A percentile compares a stretch with the other conserved stretches of the same genome.
Conservation (phyloP, 92 coral and sea anemone genomes). For the Plumapathes pennacea region DNA sequence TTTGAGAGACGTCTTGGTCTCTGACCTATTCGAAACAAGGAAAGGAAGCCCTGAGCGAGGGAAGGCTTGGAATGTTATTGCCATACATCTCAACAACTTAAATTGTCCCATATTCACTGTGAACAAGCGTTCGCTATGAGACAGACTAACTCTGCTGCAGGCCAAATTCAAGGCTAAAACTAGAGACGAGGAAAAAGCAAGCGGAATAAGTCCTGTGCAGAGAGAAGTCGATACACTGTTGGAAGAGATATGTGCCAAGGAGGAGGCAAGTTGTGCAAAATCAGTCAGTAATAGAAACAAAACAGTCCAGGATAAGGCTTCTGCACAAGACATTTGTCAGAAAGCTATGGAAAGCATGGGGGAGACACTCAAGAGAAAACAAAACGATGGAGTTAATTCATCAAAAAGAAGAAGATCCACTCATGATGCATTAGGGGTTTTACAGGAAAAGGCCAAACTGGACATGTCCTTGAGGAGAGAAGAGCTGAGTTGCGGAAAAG, state of each 20-base stretch:
- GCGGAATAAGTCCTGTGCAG: constrained; percentile 28
- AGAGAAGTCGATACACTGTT: constrained; percentile 25
- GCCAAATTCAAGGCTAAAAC: constrained; percentile 22
- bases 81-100: constrained; percentile 20
- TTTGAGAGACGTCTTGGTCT: not conserved
- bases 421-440: no score
- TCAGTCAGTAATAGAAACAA: not conserved
- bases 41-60: constrained; percentile 34
- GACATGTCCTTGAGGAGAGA: no score
- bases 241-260: constrained; percentile 38
- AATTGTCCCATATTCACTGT: constrained; percentile 28
- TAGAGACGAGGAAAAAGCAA: constrained; percentile 40
- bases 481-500: no score
- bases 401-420: constrained; percentile 12
- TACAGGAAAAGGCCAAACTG: no score
- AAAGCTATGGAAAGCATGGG: constrained; percentile 37
- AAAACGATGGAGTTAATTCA: constrained; percentile 1
- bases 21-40: constrained; percentile 5
- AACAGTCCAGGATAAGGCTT: constrained; percentile 1
- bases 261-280: constrained; percentile 2
- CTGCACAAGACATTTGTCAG: constrained; percentile 15
- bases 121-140: constrained; percentile 31
- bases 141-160: constrained; percentile 22
- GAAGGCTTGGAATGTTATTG: constrained; percentile 20
- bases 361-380: constrained; percentile 15